phyloP scores from a whole-genome alignment of 2,888 invertebrate genomes.

The Muscina levida region DNA sequence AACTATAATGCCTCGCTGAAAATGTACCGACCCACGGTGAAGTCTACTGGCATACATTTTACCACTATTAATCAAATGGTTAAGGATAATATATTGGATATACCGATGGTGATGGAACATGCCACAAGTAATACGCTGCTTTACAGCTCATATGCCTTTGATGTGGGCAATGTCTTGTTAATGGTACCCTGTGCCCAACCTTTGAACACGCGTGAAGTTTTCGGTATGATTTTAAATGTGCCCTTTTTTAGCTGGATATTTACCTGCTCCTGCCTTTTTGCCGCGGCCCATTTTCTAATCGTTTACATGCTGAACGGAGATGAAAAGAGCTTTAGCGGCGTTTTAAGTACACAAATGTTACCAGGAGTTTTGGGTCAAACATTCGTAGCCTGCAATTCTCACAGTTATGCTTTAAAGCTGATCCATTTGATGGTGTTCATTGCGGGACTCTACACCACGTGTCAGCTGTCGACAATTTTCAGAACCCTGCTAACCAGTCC shows the following conservation, averaged over 20 bases:
- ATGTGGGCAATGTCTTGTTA: neutral
- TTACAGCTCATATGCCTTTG: too few relatives aligned
- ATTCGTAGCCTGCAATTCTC: conserved; percentile 1
- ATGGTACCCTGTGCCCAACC: conserved; percentile 55
- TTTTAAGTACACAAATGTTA: too few relatives aligned
- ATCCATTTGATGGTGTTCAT: neutral
- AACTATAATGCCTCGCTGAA: conserved; percentile 68
- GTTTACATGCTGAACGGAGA: conserved; percentile 26
- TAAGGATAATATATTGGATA: neutral
- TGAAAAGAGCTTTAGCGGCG: too few relatives aligned
- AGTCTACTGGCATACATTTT: conserved; percentile 12
- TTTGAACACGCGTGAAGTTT: conserved; percentile 29
- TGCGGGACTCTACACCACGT: neutral
- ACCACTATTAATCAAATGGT: neutral
- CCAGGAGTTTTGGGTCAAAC: conserved; percentile 53
- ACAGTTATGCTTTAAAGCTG: neutral
- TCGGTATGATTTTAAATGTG: conserved; percentile 11
- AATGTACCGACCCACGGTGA: conserved; percentile 2
- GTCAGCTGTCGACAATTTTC: neutral
- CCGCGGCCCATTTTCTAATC: conserved; percentile 12
- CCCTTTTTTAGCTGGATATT: conserved; percentile 2
- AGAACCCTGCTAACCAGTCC: neutral
- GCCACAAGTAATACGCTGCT: too few relatives aligned
- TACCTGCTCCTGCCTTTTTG: conserved; percentile 26
- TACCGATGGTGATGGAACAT: conserved; percentile 1